Conservation (phyloP, 2,113 vertebrate genomes). For the Paracanthobrama guichenoti region DNA sequence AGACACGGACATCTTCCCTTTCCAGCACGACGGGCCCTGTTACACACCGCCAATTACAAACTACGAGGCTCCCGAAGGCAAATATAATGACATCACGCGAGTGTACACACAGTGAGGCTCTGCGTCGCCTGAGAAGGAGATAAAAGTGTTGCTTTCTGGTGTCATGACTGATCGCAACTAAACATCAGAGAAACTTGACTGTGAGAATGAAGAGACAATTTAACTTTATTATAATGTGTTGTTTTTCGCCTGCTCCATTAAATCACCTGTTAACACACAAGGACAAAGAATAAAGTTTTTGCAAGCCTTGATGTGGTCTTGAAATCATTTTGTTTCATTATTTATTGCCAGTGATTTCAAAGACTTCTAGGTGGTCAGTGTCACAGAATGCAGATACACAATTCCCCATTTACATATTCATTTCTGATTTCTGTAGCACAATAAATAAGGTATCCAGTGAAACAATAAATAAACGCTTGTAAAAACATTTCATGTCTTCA, state of each 20-base stretch:
- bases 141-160: background rate
- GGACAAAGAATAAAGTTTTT: background rate
- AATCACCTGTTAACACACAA: background rate
- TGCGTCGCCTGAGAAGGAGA: no score
- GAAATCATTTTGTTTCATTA: background rate
- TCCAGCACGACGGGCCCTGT: constrained; percentile 80
- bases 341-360: background rate
- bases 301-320: background rate
- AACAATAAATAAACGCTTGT: no score
- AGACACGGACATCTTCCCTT: constrained; percentile 81
- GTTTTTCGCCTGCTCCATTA: constrained; percentile 16
- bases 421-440: no score
- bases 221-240: background rate
- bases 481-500: background rate
- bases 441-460: constrained; percentile 3
- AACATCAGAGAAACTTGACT: constrained; percentile 2
- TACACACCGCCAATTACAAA: constrained; percentile 79
- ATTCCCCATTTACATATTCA: background rate
- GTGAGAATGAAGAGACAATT: background rate
- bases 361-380: background rate
- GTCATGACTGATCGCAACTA: background rate
- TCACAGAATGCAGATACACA: background rate
- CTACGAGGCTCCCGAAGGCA: constrained; percentile 89
- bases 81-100: constrained; percentile 84
- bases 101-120: constrained; percentile 80